A percentile compares a stretch with the other conserved stretches of the same genome.
Evolutionary conservation across 1,140 invertebrate species (phyloP).

Genomic region (Chrysoperla carnea): DNA sequence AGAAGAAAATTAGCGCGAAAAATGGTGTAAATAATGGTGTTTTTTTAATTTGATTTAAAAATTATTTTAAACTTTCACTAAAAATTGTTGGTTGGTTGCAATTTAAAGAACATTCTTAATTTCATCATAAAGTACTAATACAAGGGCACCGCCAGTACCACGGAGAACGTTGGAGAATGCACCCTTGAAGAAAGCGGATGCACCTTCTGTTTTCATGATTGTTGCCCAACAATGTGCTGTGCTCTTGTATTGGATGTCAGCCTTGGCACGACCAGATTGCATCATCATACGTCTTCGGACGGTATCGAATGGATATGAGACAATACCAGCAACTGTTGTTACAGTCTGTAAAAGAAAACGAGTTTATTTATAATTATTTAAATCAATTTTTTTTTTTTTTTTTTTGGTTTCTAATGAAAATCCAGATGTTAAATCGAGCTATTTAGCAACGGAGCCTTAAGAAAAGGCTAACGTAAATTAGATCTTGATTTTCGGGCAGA

Average conservation of each 20-base stretch:
- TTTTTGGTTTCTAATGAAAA: no score
- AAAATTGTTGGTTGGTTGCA: no score
- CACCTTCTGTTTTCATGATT: conserved; percentile 45
- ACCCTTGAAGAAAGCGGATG: conserved; percentile 60
- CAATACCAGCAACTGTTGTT: conserved; percentile 28
- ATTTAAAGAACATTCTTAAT: conserved; percentile 44
- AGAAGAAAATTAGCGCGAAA: no score
- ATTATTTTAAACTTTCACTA: no score
- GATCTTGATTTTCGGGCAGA: no score
- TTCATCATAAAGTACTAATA: conserved; percentile 63
- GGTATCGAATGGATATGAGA: conserved; percentile 81
- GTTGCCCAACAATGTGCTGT: conserved; percentile 56
- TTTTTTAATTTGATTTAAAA: no score
- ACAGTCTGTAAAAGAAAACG: conserved; percentile 17
- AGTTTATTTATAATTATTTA: not conserved
- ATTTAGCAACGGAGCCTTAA: not conserved
- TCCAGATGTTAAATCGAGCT: no score
- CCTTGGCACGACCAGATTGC: conserved; percentile 52
- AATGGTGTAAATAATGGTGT: no score
- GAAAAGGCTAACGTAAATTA: no score
- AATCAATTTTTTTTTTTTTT: no score
- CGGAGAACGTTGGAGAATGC: conserved; percentile 63
- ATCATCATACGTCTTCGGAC: conserved; percentile 85
- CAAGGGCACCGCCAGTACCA: conserved; percentile 62
- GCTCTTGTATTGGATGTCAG: conserved; percentile 52